phyloP scores from a whole-genome alignment of 2,888 invertebrate species.

The Entomobrya multifasciata region DNA sequence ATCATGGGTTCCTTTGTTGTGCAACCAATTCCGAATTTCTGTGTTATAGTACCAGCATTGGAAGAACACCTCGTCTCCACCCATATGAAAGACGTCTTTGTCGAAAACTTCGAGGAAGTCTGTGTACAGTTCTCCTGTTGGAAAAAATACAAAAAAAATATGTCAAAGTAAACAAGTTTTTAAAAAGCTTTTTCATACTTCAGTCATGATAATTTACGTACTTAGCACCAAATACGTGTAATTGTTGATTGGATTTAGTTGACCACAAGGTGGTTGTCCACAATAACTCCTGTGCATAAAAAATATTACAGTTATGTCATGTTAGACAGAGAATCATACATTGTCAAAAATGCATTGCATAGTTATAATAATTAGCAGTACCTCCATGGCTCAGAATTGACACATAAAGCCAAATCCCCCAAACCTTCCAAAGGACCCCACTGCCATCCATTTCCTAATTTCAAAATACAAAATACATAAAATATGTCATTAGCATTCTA shows the following conservation, averaged over 20 bases:
- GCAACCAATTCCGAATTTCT: slow-evolving; percentile 87
- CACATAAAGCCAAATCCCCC: slow-evolving; percentile 90
- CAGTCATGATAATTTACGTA: slow-evolving; percentile 28
- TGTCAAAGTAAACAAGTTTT: background rate
- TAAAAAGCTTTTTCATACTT: background rate
- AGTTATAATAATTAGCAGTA: slow-evolving; percentile 82
- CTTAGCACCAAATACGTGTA: slow-evolving; percentile 81
- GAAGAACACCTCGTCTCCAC: slow-evolving; percentile 81
- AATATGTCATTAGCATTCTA: too few species aligned
- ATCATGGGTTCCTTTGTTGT: slow-evolving; percentile 83
- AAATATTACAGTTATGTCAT: too few species aligned
- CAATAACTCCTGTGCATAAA: slow-evolving; percentile 52
- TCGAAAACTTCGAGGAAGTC: slow-evolving; percentile 89
- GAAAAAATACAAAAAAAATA: background rate
- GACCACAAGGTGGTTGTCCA: slow-evolving; percentile 87
- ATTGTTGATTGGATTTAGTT: slow-evolving; percentile 80
- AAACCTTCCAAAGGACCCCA: slow-evolving; percentile 82
- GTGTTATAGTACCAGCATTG: slow-evolving; percentile 89
- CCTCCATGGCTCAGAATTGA: slow-evolving; percentile 89
- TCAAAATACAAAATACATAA: background rate
- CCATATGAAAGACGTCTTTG: slow-evolving; percentile 86
- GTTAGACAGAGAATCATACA: too few species aligned
- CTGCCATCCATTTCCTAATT: slow-evolving; percentile 80
- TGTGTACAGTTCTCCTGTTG: slow-evolving; percentile 84
- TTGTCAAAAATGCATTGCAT: too few species aligned